Evolutionary conservation across 2,888 invertebrate genomes (phyloP).

Genomic region (Philopedon plagiatum): DNA sequence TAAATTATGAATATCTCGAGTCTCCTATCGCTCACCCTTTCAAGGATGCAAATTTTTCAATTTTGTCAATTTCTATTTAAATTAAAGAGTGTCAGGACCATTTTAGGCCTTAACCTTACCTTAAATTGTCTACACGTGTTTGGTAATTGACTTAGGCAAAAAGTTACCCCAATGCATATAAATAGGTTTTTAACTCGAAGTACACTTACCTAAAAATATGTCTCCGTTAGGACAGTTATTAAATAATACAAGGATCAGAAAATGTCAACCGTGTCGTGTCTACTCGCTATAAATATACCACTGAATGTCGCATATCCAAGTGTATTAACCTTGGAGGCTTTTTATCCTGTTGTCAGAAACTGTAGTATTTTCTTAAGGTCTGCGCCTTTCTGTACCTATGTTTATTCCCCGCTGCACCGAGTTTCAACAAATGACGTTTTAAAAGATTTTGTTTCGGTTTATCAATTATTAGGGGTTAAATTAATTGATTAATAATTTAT

Average conservation of each 20-base stretch:
- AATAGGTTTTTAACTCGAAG: conserved; percentile 19
- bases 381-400: too few species aligned
- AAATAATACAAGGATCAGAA: neutral
- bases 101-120: neutral
- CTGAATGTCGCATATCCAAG: neutral
- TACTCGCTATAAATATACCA: neutral
- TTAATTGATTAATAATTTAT: too few species aligned
- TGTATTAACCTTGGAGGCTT: too few species aligned
- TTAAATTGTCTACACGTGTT: conserved; percentile 15
- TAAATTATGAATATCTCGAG: too few species aligned
- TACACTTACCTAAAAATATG: conserved; percentile 19
- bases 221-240: neutral
- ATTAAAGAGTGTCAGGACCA: conserved; percentile 1
- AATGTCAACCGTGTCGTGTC: conserved; percentile 11
- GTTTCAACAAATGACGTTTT: too few species aligned
- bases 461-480: too few species aligned
- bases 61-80: conserved; percentile 7
- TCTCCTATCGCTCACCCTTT: too few species aligned
- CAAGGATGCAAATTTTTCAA: conserved; percentile 20
- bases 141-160: conserved; percentile 7
- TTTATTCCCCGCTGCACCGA: too few species aligned
- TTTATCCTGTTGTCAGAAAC: too few species aligned
- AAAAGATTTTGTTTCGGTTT: too few species aligned
- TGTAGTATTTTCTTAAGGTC: too few species aligned
- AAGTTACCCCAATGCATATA: conserved; percentile 18